phyloP scores from a whole-genome alignment of 2,888 invertebrate species.

The Aricia artaxerxes region DNA sequence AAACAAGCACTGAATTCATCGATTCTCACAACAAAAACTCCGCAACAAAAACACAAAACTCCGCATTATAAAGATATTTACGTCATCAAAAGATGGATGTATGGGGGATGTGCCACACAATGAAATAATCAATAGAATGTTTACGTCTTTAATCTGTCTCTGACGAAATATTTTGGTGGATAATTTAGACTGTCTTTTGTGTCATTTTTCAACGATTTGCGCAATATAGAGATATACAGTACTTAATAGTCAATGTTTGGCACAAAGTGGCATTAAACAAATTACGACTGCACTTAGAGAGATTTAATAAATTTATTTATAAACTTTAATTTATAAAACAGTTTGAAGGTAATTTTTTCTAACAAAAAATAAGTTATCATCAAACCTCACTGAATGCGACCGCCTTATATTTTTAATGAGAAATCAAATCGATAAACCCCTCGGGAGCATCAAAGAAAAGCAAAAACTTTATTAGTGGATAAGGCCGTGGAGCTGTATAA shows the following conservation, averaged over 20 bases:
- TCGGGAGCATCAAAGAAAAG: not conserved
- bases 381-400: not conserved
- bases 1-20: not conserved
- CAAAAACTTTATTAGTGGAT: constrained; percentile 7
- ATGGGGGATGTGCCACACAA: not conserved
- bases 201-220: not conserved
- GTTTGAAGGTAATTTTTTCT: too few species aligned
- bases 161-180: not conserved
- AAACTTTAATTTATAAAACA: too few species aligned
- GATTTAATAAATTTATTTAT: too few species aligned
- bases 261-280: too few species aligned
- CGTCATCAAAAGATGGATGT: constrained; percentile 19
- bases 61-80: constrained; percentile 14
- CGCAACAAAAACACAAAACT: constrained; percentile 6
- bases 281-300: too few species aligned
- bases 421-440: constrained; percentile 8
- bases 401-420: not conserved
- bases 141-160: not conserved
- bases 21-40: not conserved
- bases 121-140: not conserved
- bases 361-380: too few species aligned
- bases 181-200: not conserved
- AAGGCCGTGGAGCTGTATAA: constrained; percentile 44
- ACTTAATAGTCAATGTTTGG: too few species aligned
- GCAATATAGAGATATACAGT: too few species aligned